A percentile compares a stretch with the other conserved stretches of the same genome.
Evolutionary conservation across 2,888 invertebrate species (phyloP).

Genomic region (Apodemia hepburni): DNA sequence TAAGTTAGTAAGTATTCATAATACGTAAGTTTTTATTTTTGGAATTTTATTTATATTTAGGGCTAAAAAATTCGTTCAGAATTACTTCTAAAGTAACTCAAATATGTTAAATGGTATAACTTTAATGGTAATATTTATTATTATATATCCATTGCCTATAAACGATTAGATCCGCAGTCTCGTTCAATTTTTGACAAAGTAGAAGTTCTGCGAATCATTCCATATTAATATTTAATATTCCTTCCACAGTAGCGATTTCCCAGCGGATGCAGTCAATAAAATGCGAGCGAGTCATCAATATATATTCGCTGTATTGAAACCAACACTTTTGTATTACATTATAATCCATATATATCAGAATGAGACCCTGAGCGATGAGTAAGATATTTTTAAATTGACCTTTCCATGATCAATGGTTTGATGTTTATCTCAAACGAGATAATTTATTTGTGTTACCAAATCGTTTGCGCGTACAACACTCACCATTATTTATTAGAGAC

Average conservation of each 20-base stretch:
- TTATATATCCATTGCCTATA: no score
- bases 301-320: background rate
- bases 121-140: no score
- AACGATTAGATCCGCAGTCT: background rate
- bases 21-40: no score
- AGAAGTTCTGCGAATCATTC: background rate
- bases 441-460: constrained; percentile 6
- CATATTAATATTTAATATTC: background rate
- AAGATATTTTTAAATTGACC: constrained; percentile 9
- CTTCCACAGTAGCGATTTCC: constrained; percentile 4
- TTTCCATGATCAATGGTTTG: constrained; percentile 10
- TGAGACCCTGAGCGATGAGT: background rate
- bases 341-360: background rate
- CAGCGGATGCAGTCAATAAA: constrained; percentile 4
- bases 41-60: no score
- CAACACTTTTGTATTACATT: background rate
- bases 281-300: constrained; percentile 1
- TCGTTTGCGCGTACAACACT: background rate
- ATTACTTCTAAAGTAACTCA: no score
- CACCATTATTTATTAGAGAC: background rate
- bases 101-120: no score
- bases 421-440: constrained; percentile 3
- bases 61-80: no score
- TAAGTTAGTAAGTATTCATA: no score
- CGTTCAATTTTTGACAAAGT: background rate